Evolutionary conservation across 2,888 invertebrate genomes (phyloP).

Genomic region (Dasysyrphus tricinctus): DNA sequence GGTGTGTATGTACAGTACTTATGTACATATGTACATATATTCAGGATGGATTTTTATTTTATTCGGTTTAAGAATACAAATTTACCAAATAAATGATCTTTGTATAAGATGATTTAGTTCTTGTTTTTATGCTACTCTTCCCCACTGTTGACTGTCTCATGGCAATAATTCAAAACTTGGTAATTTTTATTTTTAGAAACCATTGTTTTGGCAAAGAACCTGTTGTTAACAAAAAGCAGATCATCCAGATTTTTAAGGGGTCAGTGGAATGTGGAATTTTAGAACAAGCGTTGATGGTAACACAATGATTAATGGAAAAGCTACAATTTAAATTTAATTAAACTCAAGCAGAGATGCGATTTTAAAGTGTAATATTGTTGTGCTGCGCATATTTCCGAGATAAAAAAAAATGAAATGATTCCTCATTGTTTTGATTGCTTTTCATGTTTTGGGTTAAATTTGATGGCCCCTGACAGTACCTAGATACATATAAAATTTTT

Average conservation of each 20-base stretch:
- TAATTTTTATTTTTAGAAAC: constrained; percentile 21
- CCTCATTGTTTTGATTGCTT: background rate
- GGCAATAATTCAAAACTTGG: background rate
- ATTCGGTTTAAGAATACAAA: too few species aligned
- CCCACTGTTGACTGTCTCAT: background rate
- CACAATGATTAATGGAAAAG: background rate
- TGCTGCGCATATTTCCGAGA: background rate
- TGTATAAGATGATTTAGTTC: too few species aligned
- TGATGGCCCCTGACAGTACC: background rate
- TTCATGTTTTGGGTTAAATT: background rate
- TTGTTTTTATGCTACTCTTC: background rate
- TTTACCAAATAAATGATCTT: too few species aligned
- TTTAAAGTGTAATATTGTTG: constrained; percentile 2
- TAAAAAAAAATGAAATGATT: background rate
- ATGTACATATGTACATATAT: too few species aligned
- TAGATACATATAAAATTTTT: background rate
- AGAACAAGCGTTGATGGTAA: background rate
- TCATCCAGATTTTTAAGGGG: background rate
- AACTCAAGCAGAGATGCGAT: background rate
- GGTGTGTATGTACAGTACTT: too few species aligned
- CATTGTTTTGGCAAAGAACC: constrained; percentile 15
- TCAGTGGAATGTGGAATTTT: constrained; percentile 1
- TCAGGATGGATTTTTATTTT: too few species aligned
- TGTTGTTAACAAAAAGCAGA: constrained; percentile 14
- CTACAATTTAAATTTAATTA: background rate